Conservation (phyloP, 1,140 invertebrate species). For the Calosoma granatense region DNA sequence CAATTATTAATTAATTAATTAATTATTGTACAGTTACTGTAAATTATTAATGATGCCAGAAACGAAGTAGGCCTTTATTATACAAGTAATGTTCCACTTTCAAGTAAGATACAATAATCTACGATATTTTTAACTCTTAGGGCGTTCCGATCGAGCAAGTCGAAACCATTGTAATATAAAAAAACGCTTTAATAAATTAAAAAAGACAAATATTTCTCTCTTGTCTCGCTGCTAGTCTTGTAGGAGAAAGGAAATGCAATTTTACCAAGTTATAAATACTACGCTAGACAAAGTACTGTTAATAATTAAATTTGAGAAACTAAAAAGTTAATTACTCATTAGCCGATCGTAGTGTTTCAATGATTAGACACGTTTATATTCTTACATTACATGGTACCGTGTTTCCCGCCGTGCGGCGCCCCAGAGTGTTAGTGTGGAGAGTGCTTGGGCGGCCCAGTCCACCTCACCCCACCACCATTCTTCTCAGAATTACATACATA, state of each 20-base stretch:
- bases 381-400: constrained; percentile 5
- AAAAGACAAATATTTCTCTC: constrained; percentile 9
- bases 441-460: not conserved
- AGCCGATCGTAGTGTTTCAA: constrained; percentile 6
- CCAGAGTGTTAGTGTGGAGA: constrained; percentile 2
- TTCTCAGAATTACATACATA: too few species aligned
- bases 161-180: constrained; percentile 2
- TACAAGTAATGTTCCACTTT: constrained; percentile 9
- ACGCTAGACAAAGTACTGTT: constrained; percentile 6
- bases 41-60: constrained; percentile 10
- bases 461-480: too few species aligned
- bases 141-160: constrained; percentile 9
- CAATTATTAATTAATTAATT: constrained; percentile 8
- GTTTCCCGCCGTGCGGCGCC: not conserved
- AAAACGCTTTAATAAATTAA: constrained; percentile 12
- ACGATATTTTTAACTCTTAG: constrained; percentile 8
- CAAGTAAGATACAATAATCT: constrained; percentile 12
- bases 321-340: constrained; percentile 7
- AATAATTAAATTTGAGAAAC: constrained; percentile 7
- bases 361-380: constrained; percentile 6
- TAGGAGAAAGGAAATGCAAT: constrained; percentile 13
- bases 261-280: constrained; percentile 10
- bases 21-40: constrained; percentile 9
- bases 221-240: constrained; percentile 12
- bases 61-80: constrained; percentile 12